These are phyloP conservation scores for Drosophila barbarae DNA, from an alignment of 2,888 invertebrate species.

Conservation along the genomic window DNA sequence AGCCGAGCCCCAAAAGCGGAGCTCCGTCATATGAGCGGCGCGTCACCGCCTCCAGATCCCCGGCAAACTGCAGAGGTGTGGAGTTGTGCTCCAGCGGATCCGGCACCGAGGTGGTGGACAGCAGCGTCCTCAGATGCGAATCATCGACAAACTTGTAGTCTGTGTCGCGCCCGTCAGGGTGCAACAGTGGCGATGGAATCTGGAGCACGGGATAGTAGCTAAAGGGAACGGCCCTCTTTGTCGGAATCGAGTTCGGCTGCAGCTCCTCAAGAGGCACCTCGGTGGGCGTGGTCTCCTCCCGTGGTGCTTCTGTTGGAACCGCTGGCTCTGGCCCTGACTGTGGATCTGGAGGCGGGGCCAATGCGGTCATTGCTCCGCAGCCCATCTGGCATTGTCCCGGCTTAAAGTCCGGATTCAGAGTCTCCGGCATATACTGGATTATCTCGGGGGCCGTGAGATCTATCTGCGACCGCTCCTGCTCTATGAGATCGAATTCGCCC, in stretches of 20 bases:
- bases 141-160: slow-evolving; percentile 75
- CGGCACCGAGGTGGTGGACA: slow-evolving; percentile 65
- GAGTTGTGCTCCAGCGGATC: slow-evolving; percentile 58
- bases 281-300: neutral
- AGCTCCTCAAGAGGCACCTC: neutral
- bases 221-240: slow-evolving; percentile 47
- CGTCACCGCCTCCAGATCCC: slow-evolving; percentile 50
- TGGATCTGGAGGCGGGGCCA: slow-evolving; percentile 17
- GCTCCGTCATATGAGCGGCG: neutral
- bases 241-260: slow-evolving; percentile 36
- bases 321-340: neutral
- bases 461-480: slow-evolving; percentile 66
- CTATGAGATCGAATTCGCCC: slow-evolving; percentile 77
- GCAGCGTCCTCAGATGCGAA: slow-evolving; percentile 60
- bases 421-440: slow-evolving; percentile 78
- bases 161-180: slow-evolving; percentile 45
- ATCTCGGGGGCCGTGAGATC: slow-evolving; percentile 78
- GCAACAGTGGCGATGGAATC: slow-evolving; percentile 52
- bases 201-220: slow-evolving; percentile 46
- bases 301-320: neutral
- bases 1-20: slow-evolving; percentile 22
- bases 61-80: slow-evolving; percentile 63
- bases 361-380: slow-evolving; percentile 49
- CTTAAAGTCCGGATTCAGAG: slow-evolving; percentile 72
- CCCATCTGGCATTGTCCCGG: slow-evolving; percentile 73